Evolutionary conservation across 2,888 invertebrate species (phyloP), one percentile per base, ranked within the genome.

Genomic region (Masnerella sp.): DNA sequence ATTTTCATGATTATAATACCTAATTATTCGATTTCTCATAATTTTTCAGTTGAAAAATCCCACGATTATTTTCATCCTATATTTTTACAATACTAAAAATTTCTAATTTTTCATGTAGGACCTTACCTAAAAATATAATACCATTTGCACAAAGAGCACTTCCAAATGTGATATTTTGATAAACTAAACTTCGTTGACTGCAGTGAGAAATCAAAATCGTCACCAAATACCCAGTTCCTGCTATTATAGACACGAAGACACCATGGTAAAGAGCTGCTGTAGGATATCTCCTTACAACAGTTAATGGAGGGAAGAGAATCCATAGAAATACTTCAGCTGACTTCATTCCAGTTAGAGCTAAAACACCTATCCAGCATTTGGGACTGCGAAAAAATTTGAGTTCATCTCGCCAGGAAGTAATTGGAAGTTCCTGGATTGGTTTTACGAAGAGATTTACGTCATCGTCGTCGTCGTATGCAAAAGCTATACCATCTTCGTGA

Each of bases 251-350:
- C 18, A 72, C 30, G 5, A 47, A 3, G 11, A 68, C 68, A 7
- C 42, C 72, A 64, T 43, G 30, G 4, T 68, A 47, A 17, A 72
- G 68, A 36, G 25, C 30, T 7, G 69, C 51, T 4, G 64, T 45
- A n/a, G 62, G 56, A 36, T 42, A 15, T 12, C 4, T 51, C 22
- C 36, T 30, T 8, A 69, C 49, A 5, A 72, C 47, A 1, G 56
- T 45, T 22, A 75, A 42, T 2, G 75, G 12, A 9, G 75, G 75
- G 0, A 75, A 38, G n/a, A 75, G 36, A 11, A 61, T 51, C 75
- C 75, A 75, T 9, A 75, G 32, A 17, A 69, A 72, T 18, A 75
- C 4, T 28, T 65, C 42, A 0, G 59, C 52, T 9, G 75, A 59
- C 49, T 69, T 75, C 0, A 64, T 36, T 28, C 68, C 75, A 3